phyloP scores from a whole-genome alignment of 2,113 vertebrate genomes.

The Notarius quadriscutis region DNA sequence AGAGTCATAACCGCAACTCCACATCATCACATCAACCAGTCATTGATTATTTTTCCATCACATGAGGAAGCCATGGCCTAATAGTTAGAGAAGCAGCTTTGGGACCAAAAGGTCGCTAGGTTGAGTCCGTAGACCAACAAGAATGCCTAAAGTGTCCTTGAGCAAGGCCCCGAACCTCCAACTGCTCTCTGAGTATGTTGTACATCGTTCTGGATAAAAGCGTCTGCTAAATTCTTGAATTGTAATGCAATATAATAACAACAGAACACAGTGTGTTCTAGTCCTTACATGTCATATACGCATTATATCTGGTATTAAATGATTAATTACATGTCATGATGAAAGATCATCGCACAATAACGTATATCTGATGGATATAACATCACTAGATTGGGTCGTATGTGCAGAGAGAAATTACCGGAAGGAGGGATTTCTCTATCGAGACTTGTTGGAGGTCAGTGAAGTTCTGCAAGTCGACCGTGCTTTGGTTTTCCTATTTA shows the following conservation, averaged over 20 bases:
- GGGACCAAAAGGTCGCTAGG: no score
- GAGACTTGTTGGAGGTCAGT: background rate
- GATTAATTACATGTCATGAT: background rate
- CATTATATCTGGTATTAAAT: no score
- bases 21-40: background rate
- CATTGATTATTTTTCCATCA: background rate
- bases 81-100: no score
- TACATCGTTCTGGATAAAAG: no score
- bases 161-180: no score
- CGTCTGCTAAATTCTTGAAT: no score
- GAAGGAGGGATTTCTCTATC: background rate
- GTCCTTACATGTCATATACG: background rate
- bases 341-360: background rate
- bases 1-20: background rate
- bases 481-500: conserved; percentile 18
- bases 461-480: background rate
- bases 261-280: background rate
- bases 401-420: background rate
- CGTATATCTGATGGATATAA: background rate
- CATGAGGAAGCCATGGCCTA: no score
- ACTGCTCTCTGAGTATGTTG: no score
- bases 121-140: no score
- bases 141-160: no score
- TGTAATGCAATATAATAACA: background rate
- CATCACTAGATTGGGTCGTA: background rate